phyloP scores from a whole-genome alignment of 37 sponge, comb jelly and placozoan species.

The Theonella swinhoei region DNA sequence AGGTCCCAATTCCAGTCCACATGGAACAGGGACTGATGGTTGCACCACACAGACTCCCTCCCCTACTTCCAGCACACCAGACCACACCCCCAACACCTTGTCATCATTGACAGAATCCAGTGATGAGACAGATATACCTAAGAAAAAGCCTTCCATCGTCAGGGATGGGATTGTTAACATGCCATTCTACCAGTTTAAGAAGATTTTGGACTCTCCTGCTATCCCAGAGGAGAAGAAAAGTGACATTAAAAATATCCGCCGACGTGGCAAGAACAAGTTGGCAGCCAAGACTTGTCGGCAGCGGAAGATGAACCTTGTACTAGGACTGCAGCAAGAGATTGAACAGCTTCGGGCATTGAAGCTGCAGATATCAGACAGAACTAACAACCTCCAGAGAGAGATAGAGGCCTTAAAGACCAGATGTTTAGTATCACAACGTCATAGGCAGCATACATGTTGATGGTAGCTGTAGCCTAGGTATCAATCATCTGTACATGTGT shows the following conservation, averaged over 20 bases:
- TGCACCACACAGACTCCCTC: background rate
- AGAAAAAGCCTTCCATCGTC: background rate
- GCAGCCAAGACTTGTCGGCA: slow-evolving; percentile 79
- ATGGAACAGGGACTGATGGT: background rate
- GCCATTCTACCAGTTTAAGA: slow-evolving; percentile 74
- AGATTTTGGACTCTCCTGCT: slow-evolving; percentile 33
- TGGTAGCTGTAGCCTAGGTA: no score
- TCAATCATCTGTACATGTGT: no score
- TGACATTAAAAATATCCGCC: slow-evolving; percentile 62
- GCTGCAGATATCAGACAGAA: background rate
- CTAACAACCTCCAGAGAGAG: slow-evolving; percentile 19
- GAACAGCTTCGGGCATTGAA: slow-evolving; percentile 12
- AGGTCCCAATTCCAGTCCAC: background rate
- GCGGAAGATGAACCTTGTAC: slow-evolving; percentile 49
- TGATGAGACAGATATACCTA: background rate
- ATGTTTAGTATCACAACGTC: slow-evolving; percentile 18
- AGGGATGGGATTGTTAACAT: slow-evolving; percentile 41
- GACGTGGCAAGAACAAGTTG: slow-evolving; percentile 72
- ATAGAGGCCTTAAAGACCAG: slow-evolving; percentile 19
- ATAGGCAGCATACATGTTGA: no score
- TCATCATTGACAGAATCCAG: no score
- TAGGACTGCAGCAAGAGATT: slow-evolving; percentile 69
- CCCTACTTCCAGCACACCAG: background rate
- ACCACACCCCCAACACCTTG: background rate
- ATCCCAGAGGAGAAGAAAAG: slow-evolving; percentile 32